Percentiles rank a stretch among this genome's conserved stretches.
Evolutionary conservation across 2,113 vertebrate species (phyloP).

Genomic region (Lepus timidus): DNA sequence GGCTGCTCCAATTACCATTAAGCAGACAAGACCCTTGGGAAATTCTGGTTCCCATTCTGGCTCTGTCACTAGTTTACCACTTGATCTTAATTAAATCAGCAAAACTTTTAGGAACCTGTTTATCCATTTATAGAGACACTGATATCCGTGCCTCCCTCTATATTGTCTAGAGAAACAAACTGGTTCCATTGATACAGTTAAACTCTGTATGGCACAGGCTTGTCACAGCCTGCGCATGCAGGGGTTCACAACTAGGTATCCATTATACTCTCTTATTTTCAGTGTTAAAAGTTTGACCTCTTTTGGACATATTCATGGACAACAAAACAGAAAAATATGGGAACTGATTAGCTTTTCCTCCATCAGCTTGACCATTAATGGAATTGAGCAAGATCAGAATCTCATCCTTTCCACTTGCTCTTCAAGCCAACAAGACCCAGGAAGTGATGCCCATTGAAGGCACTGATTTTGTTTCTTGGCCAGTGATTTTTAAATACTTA

Average conservation of each 20-base stretch:
- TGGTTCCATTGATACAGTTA: neutral
- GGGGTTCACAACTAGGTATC: neutral
- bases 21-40: neutral
- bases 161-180: neutral
- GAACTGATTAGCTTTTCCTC: neutral
- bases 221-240: neutral
- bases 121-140: neutral
- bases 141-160: neutral
- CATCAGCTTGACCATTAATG: neutral
- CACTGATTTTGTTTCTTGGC: neutral
- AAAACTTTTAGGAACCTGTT: neutral
- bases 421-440: constrained; percentile 39
- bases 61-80: neutral
- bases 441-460: constrained; percentile 13
- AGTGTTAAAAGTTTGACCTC: neutral
- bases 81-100: neutral
- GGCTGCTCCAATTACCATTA: neutral
- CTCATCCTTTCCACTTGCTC: neutral
- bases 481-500: constrained; percentile 43
- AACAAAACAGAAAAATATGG: constrained; percentile 20
- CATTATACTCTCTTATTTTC: neutral
- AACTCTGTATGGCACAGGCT: neutral
- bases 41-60: neutral
- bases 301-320: neutral
- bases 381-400: constrained; percentile 25